A percentile compares a stretch with the other conserved stretches of the same genome.
phyloP scores from a whole-genome alignment of 2,113 vertebrate genomes.

The Heterotilapia buettikoferi region DNA sequence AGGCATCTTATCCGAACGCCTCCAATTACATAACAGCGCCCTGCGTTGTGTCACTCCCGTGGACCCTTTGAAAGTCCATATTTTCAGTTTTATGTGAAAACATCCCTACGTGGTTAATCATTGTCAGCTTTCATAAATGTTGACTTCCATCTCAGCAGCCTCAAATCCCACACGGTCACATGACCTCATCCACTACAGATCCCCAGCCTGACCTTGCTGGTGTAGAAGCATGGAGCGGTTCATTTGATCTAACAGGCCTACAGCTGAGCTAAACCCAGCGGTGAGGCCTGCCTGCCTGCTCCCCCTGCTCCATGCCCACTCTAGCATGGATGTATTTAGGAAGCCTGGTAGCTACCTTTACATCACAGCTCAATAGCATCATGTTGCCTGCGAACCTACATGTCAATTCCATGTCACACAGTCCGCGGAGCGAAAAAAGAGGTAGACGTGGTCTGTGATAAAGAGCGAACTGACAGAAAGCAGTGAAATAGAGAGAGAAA shows the following conservation, averaged over 20 bases:
- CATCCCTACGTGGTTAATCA: conserved; percentile 49
- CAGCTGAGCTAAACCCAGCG: conserved; percentile 53
- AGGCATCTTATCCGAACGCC: conserved; percentile 29
- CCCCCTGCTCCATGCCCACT: conserved; percentile 43
- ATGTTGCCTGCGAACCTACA: conserved; percentile 61
- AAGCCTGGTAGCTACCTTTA: conserved; percentile 65
- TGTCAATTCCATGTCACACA: conserved; percentile 68
- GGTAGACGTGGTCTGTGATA: conserved; percentile 55
- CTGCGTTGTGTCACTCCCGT: conserved; percentile 7
- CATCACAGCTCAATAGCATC: conserved; percentile 70
- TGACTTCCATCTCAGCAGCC: conserved; percentile 54
- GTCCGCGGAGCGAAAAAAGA: conserved; percentile 62
- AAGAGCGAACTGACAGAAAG: conserved; percentile 59
- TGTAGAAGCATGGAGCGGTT: conserved; percentile 54
- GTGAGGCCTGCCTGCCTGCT: conserved; percentile 28
- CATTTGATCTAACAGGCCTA: conserved; percentile 68
- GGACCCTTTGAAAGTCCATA: conserved; percentile 25
- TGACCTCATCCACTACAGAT: conserved; percentile 59
- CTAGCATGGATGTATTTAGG: conserved; percentile 60
- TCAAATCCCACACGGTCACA: conserved; percentile 63
- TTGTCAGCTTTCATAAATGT: conserved; percentile 61
- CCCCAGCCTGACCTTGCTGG: conserved; percentile 61
- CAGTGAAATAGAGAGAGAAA: conserved; percentile 37
- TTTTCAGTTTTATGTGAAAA: conserved; percentile 49
- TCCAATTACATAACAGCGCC: conserved; percentile 31